Evolutionary conservation across 37 sponge, comb jelly and placozoan genomes (phyloP).

Genomic region (Eunapius fragilis): DNA sequence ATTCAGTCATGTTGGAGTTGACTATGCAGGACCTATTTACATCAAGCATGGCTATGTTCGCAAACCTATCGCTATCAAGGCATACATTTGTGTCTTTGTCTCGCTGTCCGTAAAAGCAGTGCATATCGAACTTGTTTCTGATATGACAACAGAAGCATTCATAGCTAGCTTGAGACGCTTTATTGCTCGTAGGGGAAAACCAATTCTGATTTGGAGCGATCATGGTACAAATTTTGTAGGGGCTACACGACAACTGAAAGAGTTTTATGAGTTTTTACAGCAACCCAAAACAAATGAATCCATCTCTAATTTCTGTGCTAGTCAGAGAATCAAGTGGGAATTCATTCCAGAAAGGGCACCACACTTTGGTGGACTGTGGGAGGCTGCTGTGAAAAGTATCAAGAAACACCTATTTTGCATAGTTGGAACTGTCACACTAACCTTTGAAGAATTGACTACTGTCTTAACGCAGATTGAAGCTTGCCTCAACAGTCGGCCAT

Average conservation of each 20-base stretch:
- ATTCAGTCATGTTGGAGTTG: slow-evolving; percentile 18
- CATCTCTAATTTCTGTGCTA: slow-evolving; percentile 46
- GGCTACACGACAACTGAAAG: slow-evolving; percentile 32
- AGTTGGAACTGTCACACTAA: too few relatives aligned
- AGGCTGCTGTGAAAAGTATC: slow-evolving; percentile 28
- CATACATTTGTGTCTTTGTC: slow-evolving; percentile 36
- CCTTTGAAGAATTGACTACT: too few relatives aligned
- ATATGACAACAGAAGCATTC: too few relatives aligned
- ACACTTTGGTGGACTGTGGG: slow-evolving; percentile 46
- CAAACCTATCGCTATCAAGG: slow-evolving; percentile 22
- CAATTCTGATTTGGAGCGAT: slow-evolving; percentile 50
- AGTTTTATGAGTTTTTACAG: slow-evolving; percentile 14
- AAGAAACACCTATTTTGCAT: too few relatives aligned
- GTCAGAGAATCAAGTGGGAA: slow-evolving; percentile 20
- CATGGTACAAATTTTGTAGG: slow-evolving; percentile 57
- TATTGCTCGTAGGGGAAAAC: too few relatives aligned
- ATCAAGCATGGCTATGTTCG: slow-evolving; percentile 20
- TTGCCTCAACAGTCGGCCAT: too few relatives aligned
- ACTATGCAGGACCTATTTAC: slow-evolving; percentile 43
- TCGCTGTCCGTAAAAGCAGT: slow-evolving; percentile 30
- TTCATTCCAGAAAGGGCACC: slow-evolving; percentile 44
- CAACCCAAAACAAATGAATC: slow-evolving; percentile 18
- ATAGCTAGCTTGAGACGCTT: too few relatives aligned
- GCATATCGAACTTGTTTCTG: slow-evolving; percentile 36
- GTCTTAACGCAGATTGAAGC: too few relatives aligned